Evolutionary conservation across 2,113 vertebrate genomes (phyloP).

Genomic region (Astatotilapia flaviijosephi): DNA sequence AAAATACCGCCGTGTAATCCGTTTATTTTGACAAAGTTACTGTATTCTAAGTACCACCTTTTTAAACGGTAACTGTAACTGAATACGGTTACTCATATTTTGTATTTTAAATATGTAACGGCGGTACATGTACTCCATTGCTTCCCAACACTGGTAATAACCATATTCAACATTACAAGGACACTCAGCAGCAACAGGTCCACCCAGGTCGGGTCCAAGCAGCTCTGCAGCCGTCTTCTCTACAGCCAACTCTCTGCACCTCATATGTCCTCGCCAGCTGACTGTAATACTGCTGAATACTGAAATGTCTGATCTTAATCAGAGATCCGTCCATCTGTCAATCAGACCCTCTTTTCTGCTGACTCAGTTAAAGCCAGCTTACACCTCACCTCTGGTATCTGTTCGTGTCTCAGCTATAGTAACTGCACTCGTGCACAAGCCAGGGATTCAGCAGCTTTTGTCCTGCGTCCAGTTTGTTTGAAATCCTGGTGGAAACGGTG

Average conservation of each 20-base stretch:
- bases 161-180: neutral
- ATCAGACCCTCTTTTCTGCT: neutral
- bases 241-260: too few species aligned
- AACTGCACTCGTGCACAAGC: neutral
- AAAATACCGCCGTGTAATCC: rapidly evolving
- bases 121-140: rapidly evolving
- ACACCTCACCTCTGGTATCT: neutral
- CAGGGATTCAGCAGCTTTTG: neutral
- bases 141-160: neutral
- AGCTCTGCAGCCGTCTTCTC: neutral
- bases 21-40: too few species aligned
- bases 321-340: neutral
- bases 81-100: neutral
- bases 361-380: neutral
- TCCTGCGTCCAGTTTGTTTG: neutral
- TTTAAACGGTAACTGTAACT: rapidly evolving
- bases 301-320: neutral
- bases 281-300: neutral
- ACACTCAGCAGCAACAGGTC: neutral
- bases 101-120: neutral
- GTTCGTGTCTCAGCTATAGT: neutral
- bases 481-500: neutral
- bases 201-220: neutral
- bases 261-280: rapidly evolving
- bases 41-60: too few species aligned